Evolutionary conservation across 2,113 vertebrate genomes (phyloP), one percentile per base, ranked within the genome.

Genomic region (Anthoscopus minutus): DNA sequence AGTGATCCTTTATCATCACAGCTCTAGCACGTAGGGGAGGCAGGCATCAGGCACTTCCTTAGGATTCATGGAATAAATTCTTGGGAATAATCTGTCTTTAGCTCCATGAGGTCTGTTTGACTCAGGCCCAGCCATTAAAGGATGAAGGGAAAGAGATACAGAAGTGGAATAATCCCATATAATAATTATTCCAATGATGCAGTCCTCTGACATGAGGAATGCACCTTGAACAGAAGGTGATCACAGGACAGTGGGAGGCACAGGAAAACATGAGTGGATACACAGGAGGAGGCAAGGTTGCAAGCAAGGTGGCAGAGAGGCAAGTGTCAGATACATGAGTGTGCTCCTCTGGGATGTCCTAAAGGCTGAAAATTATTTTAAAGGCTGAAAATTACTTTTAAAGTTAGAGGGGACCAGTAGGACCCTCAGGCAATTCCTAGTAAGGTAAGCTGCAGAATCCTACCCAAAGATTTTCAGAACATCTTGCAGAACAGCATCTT

Each of bases 241-340:
- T 6, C 44, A 13, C 19, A 40, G 71, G 4, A 45, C 2, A 67
- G 61, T 1, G 70, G 53, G 81, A 27, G 18, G 57, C 15, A 79
- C 65, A 70, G 69, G 28, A 54, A 45, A 85, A 70, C 44, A 47
- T 0, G 1, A 62, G 48, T 3, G 24, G 58, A 1, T 24, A 1
- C 13, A 33, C 1, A 73, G 40, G 35, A 67, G 58, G 58, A 72
- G 64, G 62, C 19, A 73, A 71, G 35, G 74, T 4, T 80, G 61
- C 18, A 44, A 64, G 73, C 50, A 64, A 31, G 20, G 25, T 8
- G 28, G 60, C 66, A 93, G 51, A 73, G 74, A 67, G 38, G 14
- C 33, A 66, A 53, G 7, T 25, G 50, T 66, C 58, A 81, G 15
- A 15, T 1, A 30, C 0, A 0, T 13, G 11, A 40, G 45, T 38